Percentiles rank a stretch among this genome's conserved stretches.
Conservation (phyloP, 2,113 vertebrate species). For the Carassius gibelio region DNA sequence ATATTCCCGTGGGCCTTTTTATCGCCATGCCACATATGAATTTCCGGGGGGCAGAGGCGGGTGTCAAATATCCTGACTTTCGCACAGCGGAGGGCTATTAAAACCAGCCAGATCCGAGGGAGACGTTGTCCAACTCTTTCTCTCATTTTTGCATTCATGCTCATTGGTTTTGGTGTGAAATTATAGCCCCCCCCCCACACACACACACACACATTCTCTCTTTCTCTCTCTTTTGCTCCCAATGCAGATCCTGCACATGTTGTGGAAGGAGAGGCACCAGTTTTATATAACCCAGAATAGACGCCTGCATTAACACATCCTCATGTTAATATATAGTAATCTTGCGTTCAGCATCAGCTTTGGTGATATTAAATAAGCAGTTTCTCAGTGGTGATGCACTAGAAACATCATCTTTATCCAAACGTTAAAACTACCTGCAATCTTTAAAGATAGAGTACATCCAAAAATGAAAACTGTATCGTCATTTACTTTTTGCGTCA, state of each 20-base stretch:
- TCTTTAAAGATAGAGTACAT: not conserved
- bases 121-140: conserved; percentile 5
- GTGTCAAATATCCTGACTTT: conserved; percentile 43
- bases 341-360: not conserved
- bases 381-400: not conserved
- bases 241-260: conserved; percentile 36
- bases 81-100: conserved; percentile 41
- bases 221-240: not conserved
- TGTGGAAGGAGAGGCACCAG: conserved; percentile 25
- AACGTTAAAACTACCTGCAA: not conserved
- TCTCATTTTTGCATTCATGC: not conserved
- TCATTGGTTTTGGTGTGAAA: not conserved
- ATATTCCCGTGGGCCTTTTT: conserved; percentile 17
- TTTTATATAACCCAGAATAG: conserved; percentile 19
- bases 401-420: not conserved
- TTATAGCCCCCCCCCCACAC: not conserved
- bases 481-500: not conserved
- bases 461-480: not conserved
- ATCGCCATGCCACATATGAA: conserved; percentile 31
- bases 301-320: conserved; percentile 37
- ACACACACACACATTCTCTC: too few species aligned
- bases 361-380: conserved; percentile 32
- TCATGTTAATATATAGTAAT: conserved; percentile 26
- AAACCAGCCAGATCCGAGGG: conserved; percentile 27
- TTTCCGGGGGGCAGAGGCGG: conserved; percentile 27